Evolutionary conservation across 2,113 vertebrate genomes (phyloP).

Genomic region (Bagarius yarrelli): DNA sequence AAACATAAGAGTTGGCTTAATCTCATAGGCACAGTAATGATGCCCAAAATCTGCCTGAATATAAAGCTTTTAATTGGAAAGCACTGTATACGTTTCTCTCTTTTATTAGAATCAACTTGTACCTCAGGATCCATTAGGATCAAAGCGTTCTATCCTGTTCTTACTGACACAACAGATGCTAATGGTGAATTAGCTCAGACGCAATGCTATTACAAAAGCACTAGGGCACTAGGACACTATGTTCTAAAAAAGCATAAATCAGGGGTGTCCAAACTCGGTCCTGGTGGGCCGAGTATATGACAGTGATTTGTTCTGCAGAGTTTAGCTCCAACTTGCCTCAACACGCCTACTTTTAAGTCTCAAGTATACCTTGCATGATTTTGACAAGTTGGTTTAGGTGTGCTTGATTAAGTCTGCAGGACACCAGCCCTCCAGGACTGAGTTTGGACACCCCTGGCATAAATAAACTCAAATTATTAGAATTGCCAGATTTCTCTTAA

Average conservation of each 20-base stretch:
- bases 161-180: constrained; percentile 6
- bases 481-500: background rate
- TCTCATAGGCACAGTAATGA: background rate
- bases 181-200: constrained; percentile 28
- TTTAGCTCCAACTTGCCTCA: too few species aligned
- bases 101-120: constrained; percentile 17
- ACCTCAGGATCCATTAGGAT: constrained; percentile 8
- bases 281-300: too few species aligned
- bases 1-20: background rate
- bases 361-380: too few species aligned
- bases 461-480: constrained; percentile 6
- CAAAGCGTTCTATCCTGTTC: constrained; percentile 18
- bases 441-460: too few species aligned
- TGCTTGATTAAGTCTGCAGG: too few species aligned
- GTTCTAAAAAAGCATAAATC: constrained; percentile 32
- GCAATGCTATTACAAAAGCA: background rate
- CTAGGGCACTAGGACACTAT: background rate
- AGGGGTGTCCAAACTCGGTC: too few species aligned
- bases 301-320: too few species aligned
- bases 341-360: too few species aligned
- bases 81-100: constrained; percentile 4
- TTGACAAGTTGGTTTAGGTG: too few species aligned
- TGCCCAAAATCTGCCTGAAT: background rate
- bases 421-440: too few species aligned
- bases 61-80: background rate